Conservation (phyloP, 2,113 vertebrate genomes). For the Ammodytes marinus region DNA sequence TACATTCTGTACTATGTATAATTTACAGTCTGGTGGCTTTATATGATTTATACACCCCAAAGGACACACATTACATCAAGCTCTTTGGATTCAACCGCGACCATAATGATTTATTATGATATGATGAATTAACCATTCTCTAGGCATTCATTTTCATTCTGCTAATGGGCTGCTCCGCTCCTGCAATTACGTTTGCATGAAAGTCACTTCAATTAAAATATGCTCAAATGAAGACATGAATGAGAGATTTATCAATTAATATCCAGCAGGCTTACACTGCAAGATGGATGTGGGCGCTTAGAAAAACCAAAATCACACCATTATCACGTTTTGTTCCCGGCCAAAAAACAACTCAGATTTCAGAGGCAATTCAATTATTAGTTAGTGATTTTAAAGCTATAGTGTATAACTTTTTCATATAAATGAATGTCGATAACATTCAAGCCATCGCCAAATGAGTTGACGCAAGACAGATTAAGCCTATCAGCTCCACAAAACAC, state of each 20-base stretch:
- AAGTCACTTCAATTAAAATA: slow-evolving; percentile 81
- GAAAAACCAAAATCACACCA: slow-evolving; percentile 39
- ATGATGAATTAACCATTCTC: slow-evolving; percentile 66
- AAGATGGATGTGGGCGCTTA: slow-evolving; percentile 57
- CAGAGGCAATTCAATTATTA: slow-evolving; percentile 40
- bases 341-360: not conserved
- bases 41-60: slow-evolving; percentile 17
- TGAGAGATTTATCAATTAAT: slow-evolving; percentile 60
- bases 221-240: slow-evolving; percentile 67
- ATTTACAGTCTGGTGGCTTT: slow-evolving; percentile 37
- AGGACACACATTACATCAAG: slow-evolving; percentile 40
- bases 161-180: slow-evolving; percentile 66
- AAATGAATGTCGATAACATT: no score
- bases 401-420: no score
- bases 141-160: slow-evolving; percentile 63
- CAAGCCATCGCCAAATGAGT: no score
- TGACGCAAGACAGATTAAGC: no score
- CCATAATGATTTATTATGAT: slow-evolving; percentile 41
- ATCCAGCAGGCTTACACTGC: slow-evolving; percentile 14
- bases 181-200: slow-evolving; percentile 72
- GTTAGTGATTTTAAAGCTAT: slow-evolving; percentile 38
- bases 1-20: slow-evolving; percentile 37
- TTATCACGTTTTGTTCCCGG: slow-evolving; percentile 51
- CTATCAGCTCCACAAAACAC: no score
- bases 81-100: slow-evolving; percentile 30